These are phyloP conservation scores for Anabas testudineus DNA, from an alignment of 2,797 vertebrate genomes.

Conservation along the genomic window DNA sequence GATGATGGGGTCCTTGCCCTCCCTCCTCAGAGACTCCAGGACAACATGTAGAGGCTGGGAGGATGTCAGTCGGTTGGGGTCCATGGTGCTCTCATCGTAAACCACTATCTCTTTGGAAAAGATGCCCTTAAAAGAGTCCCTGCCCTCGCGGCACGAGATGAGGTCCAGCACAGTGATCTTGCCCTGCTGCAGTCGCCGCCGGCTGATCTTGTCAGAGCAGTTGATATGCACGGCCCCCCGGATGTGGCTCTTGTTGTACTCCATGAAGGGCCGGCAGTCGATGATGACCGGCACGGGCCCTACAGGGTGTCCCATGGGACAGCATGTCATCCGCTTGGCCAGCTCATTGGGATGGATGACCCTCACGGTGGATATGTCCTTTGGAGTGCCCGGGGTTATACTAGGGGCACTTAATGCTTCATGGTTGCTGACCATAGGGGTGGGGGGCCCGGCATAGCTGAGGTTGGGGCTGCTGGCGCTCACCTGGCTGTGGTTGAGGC, in stretches of 20 bases:
- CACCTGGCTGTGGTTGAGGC: slow-evolving; percentile 89
- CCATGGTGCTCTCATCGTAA: slow-evolving; percentile 96
- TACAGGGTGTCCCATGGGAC: slow-evolving; percentile 90
- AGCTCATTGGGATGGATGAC: slow-evolving; percentile 95
- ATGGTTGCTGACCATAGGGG: slow-evolving; percentile 88
- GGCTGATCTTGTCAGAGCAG: slow-evolving; percentile 98
- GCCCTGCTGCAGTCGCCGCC: slow-evolving; percentile 96
- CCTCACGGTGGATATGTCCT: slow-evolving; percentile 87
- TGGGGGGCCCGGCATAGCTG: slow-evolving; percentile 85
- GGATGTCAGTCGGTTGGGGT: slow-evolving; percentile 91
- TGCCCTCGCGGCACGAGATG: slow-evolving; percentile 95
- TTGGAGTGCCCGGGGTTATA: slow-evolving; percentile 83
- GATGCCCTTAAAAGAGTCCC: slow-evolving; percentile 97
- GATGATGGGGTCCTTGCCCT: slow-evolving; percentile 97
- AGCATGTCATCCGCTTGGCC: slow-evolving; percentile 95
- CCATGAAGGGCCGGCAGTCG: slow-evolving; percentile 97
- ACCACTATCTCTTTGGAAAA: slow-evolving; percentile 99
- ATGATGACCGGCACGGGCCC: slow-evolving; percentile 94
- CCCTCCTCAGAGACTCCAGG: slow-evolving; percentile 95
- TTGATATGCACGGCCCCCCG: slow-evolving; percentile 97
- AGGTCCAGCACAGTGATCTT: slow-evolving; percentile 99
- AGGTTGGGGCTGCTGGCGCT: slow-evolving; percentile 87
- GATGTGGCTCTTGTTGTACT: slow-evolving; percentile 98
- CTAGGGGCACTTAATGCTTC: slow-evolving; percentile 86
- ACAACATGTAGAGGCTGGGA: slow-evolving; percentile 95